Percentiles rank a stretch among this genome's conserved stretches.
These are phyloP conservation scores for Xenopus petersii DNA, from an alignment of 2,797 vertebrate species.

Conservation along the genomic window DNA sequence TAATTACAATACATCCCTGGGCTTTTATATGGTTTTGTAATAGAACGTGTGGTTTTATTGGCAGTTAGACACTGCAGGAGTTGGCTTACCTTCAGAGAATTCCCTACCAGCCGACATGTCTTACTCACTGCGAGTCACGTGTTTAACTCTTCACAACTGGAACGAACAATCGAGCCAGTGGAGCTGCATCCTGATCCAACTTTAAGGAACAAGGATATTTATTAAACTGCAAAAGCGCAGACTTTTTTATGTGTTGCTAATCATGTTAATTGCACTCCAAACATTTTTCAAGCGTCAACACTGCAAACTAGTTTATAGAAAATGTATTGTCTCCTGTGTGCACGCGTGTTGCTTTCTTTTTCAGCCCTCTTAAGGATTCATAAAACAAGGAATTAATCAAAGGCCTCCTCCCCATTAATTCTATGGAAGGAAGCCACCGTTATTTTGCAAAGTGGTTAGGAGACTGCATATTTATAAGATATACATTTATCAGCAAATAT, in stretches of 20 bases:
- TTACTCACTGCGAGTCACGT: slow-evolving; percentile 23
- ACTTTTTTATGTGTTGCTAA: not conserved
- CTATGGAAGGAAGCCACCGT: slow-evolving; percentile 44
- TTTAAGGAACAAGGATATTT: not conserved
- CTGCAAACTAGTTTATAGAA: slow-evolving; percentile 14
- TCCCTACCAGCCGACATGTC: slow-evolving; percentile 48
- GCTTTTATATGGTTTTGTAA: slow-evolving; percentile 51
- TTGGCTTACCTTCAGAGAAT: slow-evolving; percentile 51
- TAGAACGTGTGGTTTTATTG: slow-evolving; percentile 51
- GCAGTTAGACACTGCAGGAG: slow-evolving; percentile 50
- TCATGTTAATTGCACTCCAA: slow-evolving; percentile 1
- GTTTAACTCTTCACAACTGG: slow-evolving; percentile 38
- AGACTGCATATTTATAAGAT: slow-evolving; percentile 49
- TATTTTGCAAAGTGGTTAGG: slow-evolving; percentile 48
- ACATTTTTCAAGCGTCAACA: slow-evolving; percentile 2
- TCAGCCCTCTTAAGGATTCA: slow-evolving; percentile 39
- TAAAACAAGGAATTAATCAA: slow-evolving; percentile 43
- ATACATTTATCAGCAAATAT: slow-evolving; percentile 48
- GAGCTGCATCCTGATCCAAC: not conserved
- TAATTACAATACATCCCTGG: slow-evolving; percentile 51
- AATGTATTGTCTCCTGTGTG: slow-evolving; percentile 12
- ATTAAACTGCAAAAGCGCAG: not conserved
- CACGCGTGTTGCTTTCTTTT: slow-evolving; percentile 12
- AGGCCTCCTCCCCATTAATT: slow-evolving; percentile 47
- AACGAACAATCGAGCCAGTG: not conserved